A percentile compares a stretch with the other conserved stretches of the same genome.
phyloP scores from a whole-genome alignment of 2,888 invertebrate species.

The Pseudolycoriella hygida region DNA sequence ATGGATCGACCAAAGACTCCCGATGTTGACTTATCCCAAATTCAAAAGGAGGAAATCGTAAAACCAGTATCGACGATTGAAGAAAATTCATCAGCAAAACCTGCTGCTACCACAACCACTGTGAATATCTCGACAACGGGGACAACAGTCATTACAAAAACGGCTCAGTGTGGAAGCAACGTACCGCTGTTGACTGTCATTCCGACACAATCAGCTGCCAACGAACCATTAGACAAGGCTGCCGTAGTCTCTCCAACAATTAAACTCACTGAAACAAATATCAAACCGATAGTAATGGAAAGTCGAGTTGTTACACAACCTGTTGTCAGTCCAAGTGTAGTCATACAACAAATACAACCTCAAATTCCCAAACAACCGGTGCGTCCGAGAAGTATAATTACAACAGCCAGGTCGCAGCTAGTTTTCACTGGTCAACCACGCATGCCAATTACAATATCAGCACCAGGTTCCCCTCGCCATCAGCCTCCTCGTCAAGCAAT shows the following conservation, averaged over 20 bases:
- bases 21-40: slow-evolving; percentile 32
- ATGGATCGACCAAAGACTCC: slow-evolving; percentile 31
- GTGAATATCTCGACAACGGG: slow-evolving; percentile 22
- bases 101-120: slow-evolving; percentile 19
- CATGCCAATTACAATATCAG: slow-evolving; percentile 4
- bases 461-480: slow-evolving; percentile 3
- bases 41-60: background rate
- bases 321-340: slow-evolving; percentile 22
- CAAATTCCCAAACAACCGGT: slow-evolving; percentile 3
- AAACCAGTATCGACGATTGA: slow-evolving; percentile 29
- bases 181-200: background rate
- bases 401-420: slow-evolving; percentile 1
- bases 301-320: slow-evolving; percentile 29
- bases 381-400: slow-evolving; percentile 6
- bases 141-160: slow-evolving; percentile 36
- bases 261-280: slow-evolving; percentile 14
- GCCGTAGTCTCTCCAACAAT: slow-evolving; percentile 26
- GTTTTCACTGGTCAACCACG: background rate
- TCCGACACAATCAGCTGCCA: background rate
- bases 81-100: slow-evolving; percentile 19
- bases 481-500: background rate
- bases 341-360: background rate
- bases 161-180: slow-evolving; percentile 33
- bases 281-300: slow-evolving; percentile 20
- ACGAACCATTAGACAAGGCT: slow-evolving; percentile 18